phyloP scores from a whole-genome alignment of 2,113 vertebrate species.

The Colistium nudipinnis region DNA sequence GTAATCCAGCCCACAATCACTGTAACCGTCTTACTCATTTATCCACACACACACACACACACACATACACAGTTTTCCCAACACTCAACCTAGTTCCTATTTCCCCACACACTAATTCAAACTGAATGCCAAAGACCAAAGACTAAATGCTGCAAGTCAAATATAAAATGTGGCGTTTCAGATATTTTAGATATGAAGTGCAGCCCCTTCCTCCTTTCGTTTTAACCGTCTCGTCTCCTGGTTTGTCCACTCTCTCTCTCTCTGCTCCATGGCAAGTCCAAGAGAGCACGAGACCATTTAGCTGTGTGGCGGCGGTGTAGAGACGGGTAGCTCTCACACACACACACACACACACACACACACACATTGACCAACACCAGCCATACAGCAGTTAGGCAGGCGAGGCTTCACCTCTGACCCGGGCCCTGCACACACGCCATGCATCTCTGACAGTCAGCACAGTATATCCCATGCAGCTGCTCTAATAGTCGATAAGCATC shows the following conservation, averaged over 20 bases:
- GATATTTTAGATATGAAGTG: conserved; percentile 10
- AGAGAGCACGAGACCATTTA: not conserved
- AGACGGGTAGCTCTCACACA: conserved; percentile 7
- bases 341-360: not conserved
- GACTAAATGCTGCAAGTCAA: conserved; percentile 1
- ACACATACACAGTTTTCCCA: not conserved
- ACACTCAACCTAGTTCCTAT: conserved; percentile 10
- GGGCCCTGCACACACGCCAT: conserved; percentile 9
- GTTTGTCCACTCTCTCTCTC: conserved; percentile 11
- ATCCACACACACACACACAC: not conserved
- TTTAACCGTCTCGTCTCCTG: not conserved
- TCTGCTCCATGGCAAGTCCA: too few relatives aligned
- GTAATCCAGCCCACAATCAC: conserved; percentile 19
- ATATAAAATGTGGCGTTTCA: conserved; percentile 22
- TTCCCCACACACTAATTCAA: too few relatives aligned
- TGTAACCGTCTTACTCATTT: not conserved
- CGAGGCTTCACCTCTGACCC: conserved; percentile 9
- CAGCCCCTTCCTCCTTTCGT: not conserved
- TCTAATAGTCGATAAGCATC: not conserved
- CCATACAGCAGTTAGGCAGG: too few relatives aligned
- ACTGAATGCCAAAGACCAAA: too few relatives aligned
- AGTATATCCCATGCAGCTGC: conserved; percentile 36
- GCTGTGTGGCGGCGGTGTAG: not conserved
- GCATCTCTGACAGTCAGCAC: conserved; percentile 22
- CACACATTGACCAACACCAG: not conserved